Conservation (phyloP, 2,888 invertebrate genomes). For the Sarcophaga rosellei region DNA sequence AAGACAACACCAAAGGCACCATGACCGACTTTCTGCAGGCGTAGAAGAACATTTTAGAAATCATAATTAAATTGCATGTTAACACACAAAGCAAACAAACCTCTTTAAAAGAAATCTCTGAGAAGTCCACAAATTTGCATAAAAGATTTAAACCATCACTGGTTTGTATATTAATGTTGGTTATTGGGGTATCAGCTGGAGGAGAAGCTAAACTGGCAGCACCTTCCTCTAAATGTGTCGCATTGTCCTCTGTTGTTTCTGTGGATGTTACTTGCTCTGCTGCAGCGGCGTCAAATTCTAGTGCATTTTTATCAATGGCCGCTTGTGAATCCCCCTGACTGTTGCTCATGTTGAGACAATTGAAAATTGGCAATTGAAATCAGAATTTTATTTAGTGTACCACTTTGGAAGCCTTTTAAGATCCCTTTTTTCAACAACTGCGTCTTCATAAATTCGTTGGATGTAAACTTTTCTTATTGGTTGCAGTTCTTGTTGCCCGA, state of each 20-base stretch:
- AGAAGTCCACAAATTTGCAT: conserved; percentile 67
- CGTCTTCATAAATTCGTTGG: conserved; percentile 47
- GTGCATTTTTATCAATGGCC: not conserved
- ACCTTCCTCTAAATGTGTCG: conserved; percentile 24
- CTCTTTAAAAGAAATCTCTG: conserved; percentile 70
- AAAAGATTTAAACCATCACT: conserved; percentile 60
- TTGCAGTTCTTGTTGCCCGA: not conserved
- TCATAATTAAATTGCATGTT: conserved; percentile 3
- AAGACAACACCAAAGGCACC: conserved; percentile 97
- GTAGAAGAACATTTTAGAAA: not conserved
- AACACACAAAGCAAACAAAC: conserved; percentile 46
- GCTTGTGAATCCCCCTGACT: conserved; percentile 45
- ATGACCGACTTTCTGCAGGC: conserved; percentile 90
- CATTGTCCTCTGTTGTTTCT: not conserved
- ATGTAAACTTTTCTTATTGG: not conserved
- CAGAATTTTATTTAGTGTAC: too few relatives aligned
- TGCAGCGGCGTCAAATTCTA: not conserved
- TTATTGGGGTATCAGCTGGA: not conserved
- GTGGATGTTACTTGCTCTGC: not conserved
- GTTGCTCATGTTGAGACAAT: conserved; percentile 52
- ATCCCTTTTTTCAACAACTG: conserved; percentile 33
- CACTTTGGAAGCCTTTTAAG: not conserved
- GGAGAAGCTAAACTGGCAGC: conserved; percentile 43
- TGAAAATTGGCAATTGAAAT: not conserved
- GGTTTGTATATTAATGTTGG: conserved; percentile 38